phyloP scores from a whole-genome alignment of 2,113 vertebrate species.

The Dolichotis patagonum region DNA sequence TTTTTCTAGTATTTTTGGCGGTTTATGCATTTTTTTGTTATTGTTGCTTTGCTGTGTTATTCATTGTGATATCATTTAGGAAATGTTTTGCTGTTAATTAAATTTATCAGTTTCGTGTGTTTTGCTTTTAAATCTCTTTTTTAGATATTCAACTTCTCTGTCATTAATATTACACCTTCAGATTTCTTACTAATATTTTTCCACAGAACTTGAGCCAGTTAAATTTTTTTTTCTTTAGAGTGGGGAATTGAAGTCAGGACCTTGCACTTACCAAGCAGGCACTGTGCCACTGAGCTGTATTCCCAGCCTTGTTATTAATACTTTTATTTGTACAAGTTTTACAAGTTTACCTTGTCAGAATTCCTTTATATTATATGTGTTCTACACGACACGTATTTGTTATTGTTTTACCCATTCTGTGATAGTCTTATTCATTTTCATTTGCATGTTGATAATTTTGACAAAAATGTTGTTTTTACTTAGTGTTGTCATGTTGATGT shows the following conservation, averaged over 20 bases:
- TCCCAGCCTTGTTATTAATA: background rate
- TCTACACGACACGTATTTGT: background rate
- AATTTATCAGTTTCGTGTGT: background rate
- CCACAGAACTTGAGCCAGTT: no score
- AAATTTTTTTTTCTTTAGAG: no score
- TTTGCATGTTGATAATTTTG: background rate
- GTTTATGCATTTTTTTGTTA: background rate
- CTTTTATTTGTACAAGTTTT: background rate
- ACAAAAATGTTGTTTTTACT: background rate
- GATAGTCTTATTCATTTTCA: background rate
- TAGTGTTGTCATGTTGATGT: background rate
- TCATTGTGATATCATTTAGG: background rate
- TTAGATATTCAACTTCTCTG: background rate
- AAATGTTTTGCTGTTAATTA: background rate
- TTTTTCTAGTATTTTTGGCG: background rate
- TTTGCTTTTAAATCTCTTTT: background rate
- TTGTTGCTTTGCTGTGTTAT: background rate
- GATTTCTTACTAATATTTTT: background rate
- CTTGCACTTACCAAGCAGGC: no score
- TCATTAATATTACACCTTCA: background rate
- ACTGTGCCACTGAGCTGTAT: no score
- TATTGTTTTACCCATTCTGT: background rate
- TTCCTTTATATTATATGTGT: background rate
- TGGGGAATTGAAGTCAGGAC: no score
- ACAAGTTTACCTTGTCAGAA: background rate